phyloP scores from a whole-genome alignment of 2,888 invertebrate genomes.

The Parnassius glacialis region DNA sequence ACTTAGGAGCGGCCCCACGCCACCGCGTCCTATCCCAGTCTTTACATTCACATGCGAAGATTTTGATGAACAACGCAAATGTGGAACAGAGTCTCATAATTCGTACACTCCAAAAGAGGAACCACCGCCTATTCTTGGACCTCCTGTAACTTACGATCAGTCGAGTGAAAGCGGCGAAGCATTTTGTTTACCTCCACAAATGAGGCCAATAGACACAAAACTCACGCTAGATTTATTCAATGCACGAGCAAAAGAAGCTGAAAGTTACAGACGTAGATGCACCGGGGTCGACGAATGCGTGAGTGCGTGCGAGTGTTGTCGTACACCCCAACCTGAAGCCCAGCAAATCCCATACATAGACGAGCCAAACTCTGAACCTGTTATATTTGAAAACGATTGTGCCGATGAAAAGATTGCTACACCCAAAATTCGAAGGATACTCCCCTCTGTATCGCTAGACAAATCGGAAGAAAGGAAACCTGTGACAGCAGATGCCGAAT shows the following conservation, averaged over 20 bases:
- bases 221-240: slow-evolving; percentile 64
- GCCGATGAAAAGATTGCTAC: slow-evolving; percentile 53
- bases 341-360: slow-evolving; percentile 73
- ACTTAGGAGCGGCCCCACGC: slow-evolving; percentile 38
- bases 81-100: slow-evolving; percentile 40
- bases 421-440: slow-evolving; percentile 67
- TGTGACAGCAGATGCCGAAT: slow-evolving; percentile 62
- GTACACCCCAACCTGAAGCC: slow-evolving; percentile 68
- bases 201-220: slow-evolving; percentile 67
- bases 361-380: slow-evolving; percentile 68
- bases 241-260: slow-evolving; percentile 43
- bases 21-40: slow-evolving; percentile 59
- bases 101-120: slow-evolving; percentile 41
- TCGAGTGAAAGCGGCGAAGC: slow-evolving; percentile 59
- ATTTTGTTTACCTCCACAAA: slow-evolving; percentile 61
- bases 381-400: slow-evolving; percentile 69
- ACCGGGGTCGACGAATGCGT: slow-evolving; percentile 67
- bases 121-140: slow-evolving; percentile 53
- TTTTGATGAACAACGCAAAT: slow-evolving; percentile 54
- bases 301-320: slow-evolving; percentile 72
- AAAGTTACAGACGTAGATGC: slow-evolving; percentile 54
- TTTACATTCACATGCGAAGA: slow-evolving; percentile 75
- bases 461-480: slow-evolving; percentile 54
- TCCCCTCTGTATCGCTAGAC: slow-evolving; percentile 69
- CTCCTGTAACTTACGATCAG: slow-evolving; percentile 52